Evolutionary conservation across 2,797 vertebrate genomes (phyloP).

Genomic region (Pristis pectinata): DNA sequence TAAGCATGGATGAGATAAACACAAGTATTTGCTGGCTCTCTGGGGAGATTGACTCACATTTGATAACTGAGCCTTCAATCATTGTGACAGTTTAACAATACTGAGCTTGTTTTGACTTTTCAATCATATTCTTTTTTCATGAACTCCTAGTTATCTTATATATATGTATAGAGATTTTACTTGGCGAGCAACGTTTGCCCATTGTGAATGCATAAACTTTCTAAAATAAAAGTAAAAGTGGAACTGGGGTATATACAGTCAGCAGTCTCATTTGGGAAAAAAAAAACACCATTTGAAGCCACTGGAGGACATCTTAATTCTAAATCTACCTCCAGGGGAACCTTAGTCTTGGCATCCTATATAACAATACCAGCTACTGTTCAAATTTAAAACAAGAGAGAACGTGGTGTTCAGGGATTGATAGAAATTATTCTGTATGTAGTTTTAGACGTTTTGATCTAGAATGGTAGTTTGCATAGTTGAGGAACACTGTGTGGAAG

Average conservation of each 20-base stretch:
- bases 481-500: neutral
- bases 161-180: constrained; percentile 29
- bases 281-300: no score
- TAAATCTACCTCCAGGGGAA: constrained; percentile 12
- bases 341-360: neutral
- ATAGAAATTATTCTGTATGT: neutral
- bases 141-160: constrained; percentile 34
- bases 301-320: neutral
- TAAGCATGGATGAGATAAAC: constrained; percentile 29
- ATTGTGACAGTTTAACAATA: constrained; percentile 38
- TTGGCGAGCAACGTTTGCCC: neutral
- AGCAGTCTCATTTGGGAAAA: neutral
- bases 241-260: neutral
- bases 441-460: neutral
- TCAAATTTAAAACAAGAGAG: neutral
- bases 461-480: neutral
- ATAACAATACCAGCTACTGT: neutral
- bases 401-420: neutral
- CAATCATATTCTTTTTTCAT: constrained; percentile 37
- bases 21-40: constrained; percentile 3
- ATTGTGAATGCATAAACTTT: constrained; percentile 26
- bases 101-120: constrained; percentile 37
- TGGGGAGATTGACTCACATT: constrained; percentile 31
- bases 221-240: constrained; percentile 16
- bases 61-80: constrained; percentile 37